Conservation (phyloP, 2,797 vertebrate genomes). For the Schizothorax lantsangensis region DNA sequence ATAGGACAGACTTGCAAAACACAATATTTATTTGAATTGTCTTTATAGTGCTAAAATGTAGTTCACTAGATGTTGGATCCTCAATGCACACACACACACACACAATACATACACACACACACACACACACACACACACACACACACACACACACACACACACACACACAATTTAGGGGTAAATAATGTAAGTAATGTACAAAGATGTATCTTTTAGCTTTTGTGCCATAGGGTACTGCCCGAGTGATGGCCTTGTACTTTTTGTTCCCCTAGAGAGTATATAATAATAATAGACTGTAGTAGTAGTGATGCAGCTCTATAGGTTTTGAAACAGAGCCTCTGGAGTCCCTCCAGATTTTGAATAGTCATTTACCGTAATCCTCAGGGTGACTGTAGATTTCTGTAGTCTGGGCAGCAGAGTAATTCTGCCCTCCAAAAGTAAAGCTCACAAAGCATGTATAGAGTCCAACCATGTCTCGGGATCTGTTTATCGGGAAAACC, state of each 20-base stretch:
- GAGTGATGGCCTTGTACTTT: too few relatives aligned
- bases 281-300: neutral
- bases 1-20: neutral
- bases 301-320: neutral
- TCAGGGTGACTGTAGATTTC: fast-evolving
- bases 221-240: too few relatives aligned
- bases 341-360: neutral
- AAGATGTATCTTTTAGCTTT: too few relatives aligned
- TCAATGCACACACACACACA: too few relatives aligned
- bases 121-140: too few relatives aligned
- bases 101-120: too few relatives aligned
- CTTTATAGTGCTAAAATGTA: neutral
- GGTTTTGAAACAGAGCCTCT: neutral
- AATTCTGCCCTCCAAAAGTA: slow-evolving; percentile 43
- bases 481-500: neutral
- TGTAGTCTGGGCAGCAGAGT: slow-evolving; percentile 46
- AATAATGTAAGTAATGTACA: too few relatives aligned
- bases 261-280: neutral
- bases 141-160: too few relatives aligned
- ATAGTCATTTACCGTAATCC: slow-evolving; percentile 4
- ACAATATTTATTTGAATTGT: neutral
- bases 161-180: too few relatives aligned
- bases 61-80: too few relatives aligned
- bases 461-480: slow-evolving; percentile 21
- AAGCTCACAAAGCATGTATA: slow-evolving; percentile 63